Conservation (phyloP, 2,888 invertebrate species). For the Apotomis betuletana region DNA sequence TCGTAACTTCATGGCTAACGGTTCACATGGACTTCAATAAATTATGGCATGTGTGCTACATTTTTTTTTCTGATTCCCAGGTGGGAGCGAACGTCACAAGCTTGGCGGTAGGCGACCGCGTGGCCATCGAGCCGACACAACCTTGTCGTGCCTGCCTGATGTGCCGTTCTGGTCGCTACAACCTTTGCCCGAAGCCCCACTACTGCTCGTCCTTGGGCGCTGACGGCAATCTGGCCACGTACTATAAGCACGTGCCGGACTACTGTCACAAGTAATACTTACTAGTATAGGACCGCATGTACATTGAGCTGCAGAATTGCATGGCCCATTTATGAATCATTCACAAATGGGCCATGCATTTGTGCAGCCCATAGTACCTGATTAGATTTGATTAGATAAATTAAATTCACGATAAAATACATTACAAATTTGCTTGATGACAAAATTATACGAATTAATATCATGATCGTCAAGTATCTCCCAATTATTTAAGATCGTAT, state of each 20-base stretch:
- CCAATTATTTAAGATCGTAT: too few species aligned
- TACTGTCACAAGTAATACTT: constrained; percentile 90
- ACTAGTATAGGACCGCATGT: background rate
- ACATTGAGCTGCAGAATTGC: too few species aligned
- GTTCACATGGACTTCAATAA: background rate
- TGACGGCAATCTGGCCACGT: constrained; percentile 93
- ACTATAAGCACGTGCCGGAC: constrained; percentile 94
- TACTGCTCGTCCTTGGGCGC: constrained; percentile 96
- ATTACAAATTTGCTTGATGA: too few species aligned
- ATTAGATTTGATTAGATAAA: too few species aligned
- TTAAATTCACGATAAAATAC: too few species aligned
- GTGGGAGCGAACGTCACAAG: constrained; percentile 82
- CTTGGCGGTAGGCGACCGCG: constrained; percentile 91
- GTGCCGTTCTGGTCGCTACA: constrained; percentile 94
- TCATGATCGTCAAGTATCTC: too few species aligned
- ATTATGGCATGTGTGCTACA: too few species aligned
- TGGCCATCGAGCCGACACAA: constrained; percentile 96
- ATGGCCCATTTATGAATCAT: too few species aligned
- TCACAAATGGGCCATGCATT: too few species aligned
- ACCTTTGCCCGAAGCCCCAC: constrained; percentile 91
- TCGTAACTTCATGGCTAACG: background rate
- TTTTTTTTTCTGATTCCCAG: constrained; percentile 48
- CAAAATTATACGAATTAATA: too few species aligned
- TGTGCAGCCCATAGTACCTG: too few species aligned
- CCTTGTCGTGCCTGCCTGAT: constrained; percentile 91